A percentile compares a stretch with the other conserved stretches of the same genome.
phyloP scores from a whole-genome alignment of 2,888 invertebrate species.

The Tetramorium bicarinatum region DNA sequence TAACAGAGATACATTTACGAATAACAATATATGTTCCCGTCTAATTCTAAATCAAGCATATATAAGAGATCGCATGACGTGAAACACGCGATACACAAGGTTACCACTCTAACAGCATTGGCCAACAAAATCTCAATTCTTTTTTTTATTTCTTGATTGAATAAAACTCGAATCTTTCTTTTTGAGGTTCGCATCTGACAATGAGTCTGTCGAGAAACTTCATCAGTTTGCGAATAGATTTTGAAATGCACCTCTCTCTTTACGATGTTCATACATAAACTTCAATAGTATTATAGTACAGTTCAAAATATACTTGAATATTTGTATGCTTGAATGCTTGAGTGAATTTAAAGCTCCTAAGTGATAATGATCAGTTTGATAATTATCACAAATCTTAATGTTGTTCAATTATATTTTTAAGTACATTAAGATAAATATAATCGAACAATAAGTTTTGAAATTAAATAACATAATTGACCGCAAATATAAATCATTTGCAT shows the following conservation, averaged over 20 bases:
- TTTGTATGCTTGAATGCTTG: background rate
- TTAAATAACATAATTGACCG: background rate
- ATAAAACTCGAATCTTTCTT: constrained; percentile 9
- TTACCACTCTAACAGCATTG: constrained; percentile 9
- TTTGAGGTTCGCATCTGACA: background rate
- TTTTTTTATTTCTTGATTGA: constrained; percentile 11
- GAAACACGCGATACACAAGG: constrained; percentile 30
- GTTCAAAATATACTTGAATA: background rate
- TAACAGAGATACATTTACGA: constrained; percentile 2
- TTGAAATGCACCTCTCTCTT: background rate
- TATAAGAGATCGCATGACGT: constrained; percentile 39
- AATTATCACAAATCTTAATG: background rate
- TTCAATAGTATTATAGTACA: background rate
- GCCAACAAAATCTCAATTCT: constrained; percentile 25
- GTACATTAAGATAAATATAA: background rate
- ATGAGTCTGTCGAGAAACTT: too few relatives aligned
- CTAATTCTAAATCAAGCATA: constrained; percentile 18
- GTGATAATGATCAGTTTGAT: background rate
- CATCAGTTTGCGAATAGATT: too few relatives aligned
- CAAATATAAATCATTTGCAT: background rate
- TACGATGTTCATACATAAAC: background rate
- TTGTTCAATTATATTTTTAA: too few relatives aligned
- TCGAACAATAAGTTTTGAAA: background rate
- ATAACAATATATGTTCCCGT: background rate
- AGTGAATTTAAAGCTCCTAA: background rate